Evolutionary conservation across 1,140 invertebrate genomes (phyloP).

Genomic region (Sminthurides bifidus): DNA sequence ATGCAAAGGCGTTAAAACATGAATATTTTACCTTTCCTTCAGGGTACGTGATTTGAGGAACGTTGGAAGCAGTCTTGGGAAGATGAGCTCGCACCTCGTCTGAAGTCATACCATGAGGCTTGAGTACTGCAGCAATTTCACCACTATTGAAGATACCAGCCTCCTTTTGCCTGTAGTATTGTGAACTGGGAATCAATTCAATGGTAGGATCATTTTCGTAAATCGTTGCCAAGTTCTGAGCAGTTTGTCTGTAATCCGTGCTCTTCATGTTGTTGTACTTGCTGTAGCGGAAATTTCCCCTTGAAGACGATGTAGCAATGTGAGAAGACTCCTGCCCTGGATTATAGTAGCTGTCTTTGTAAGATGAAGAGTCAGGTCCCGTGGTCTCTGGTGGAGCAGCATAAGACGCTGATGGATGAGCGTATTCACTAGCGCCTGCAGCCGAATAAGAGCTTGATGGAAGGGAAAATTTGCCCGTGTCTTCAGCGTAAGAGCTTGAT

Average conservation of each 20-base stretch:
- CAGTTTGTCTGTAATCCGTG: neutral
- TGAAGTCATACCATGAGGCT: constrained; percentile 21
- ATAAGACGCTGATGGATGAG: neutral
- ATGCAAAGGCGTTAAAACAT: neutral
- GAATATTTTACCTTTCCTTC: neutral
- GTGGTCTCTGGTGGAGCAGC: neutral
- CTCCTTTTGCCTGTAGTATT: constrained; percentile 19
- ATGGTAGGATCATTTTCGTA: constrained; percentile 12
- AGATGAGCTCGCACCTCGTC: constrained; percentile 19
- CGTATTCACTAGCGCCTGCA: too few relatives aligned
- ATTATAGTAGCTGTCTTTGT: too few relatives aligned
- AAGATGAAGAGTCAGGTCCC: too few relatives aligned
- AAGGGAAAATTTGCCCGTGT: too few relatives aligned
- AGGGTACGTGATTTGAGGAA: constrained; percentile 16
- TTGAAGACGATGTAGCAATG: too few relatives aligned
- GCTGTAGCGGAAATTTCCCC: too few relatives aligned
- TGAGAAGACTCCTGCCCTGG: too few relatives aligned
- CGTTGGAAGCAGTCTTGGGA: neutral
- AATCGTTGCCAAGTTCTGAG: neutral
- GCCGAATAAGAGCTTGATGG: too few relatives aligned
- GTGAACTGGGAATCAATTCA: constrained; percentile 16
- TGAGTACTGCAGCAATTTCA: constrained; percentile 25
- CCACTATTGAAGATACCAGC: constrained; percentile 6
- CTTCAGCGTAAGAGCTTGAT: too few relatives aligned
- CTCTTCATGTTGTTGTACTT: too few relatives aligned